These are phyloP conservation scores for Mythimna loreyi DNA, from an alignment of 2,888 invertebrate species.

Conservation along the genomic window DNA sequence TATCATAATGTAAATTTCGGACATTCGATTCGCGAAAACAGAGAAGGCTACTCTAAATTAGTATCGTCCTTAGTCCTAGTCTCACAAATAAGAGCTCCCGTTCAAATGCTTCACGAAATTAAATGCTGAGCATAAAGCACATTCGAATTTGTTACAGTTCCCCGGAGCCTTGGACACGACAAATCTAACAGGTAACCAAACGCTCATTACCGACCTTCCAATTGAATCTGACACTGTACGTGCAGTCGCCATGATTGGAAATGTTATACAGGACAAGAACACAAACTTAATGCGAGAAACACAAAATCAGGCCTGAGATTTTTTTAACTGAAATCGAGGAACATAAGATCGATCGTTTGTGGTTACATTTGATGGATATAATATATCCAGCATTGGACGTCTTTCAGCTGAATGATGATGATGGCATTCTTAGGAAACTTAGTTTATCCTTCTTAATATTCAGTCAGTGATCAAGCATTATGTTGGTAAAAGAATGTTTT, in stretches of 20 bases:
- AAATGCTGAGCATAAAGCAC: conserved; percentile 54
- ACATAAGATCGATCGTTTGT: no score
- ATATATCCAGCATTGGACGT: not conserved
- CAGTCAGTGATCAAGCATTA: no score
- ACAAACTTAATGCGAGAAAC: not conserved
- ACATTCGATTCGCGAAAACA: conserved; percentile 4
- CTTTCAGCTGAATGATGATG: not conserved
- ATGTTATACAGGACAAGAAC: conserved; percentile 31
- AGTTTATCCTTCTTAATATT: not conserved
- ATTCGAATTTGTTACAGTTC: conserved; percentile 63
- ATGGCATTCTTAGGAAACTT: not conserved
- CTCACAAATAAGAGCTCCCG: conserved; percentile 45
- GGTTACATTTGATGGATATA: no score
- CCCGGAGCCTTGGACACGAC: conserved; percentile 62
- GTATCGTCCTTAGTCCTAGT: conserved; percentile 16
- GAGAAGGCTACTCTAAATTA: not conserved
- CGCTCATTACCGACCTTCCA: conserved; percentile 66
- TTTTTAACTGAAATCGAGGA: no score
- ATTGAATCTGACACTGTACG: conserved; percentile 63
- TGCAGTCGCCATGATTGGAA: conserved; percentile 39
- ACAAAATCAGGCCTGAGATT: no score
- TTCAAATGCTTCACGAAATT: conserved; percentile 55
- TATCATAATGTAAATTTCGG: not conserved
- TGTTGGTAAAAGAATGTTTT: no score
- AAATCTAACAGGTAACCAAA: conserved; percentile 62